Base-by-base conservation (phyloP, 2,797 vertebrate genomes). In the Microctenopoma steveboyesi region DNA sequence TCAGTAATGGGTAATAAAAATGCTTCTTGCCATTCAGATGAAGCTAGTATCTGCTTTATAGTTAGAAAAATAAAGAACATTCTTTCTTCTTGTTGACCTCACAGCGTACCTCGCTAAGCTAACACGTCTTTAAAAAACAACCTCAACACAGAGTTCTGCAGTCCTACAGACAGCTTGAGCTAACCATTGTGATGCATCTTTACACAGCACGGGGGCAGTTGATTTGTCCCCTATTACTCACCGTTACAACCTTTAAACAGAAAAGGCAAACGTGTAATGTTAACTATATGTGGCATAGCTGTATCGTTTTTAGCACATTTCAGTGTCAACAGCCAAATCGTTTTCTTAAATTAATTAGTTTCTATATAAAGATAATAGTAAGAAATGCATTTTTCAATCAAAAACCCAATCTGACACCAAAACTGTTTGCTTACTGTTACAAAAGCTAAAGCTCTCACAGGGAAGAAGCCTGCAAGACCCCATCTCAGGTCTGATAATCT, bases 311-410 rank as follows among this genome's bases (percentile, higher is more conserved):
- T 2, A 43, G 15, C 14, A 43, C 1, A 1, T 50, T 15, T 46
- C 22, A 18, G 1, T 22, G 16, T 45, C 15, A 55, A 25, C 27
- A 16, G 14, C 18, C 50, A 42, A 27, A 22, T 40, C 4, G 18
- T 50, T 35, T 57, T 11, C 4, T 5, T 45, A 15, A 22, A 15
- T 43, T 15, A 15, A 15, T 43, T 16, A 4, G 13, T 16, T 16
- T 43, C 14, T 16, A 15, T 43, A 15, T 16, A 50, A 42, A 68
- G 49, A 7, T 57, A 71, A 63, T n/a, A 25, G 39, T 53, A 30
- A 57, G 10, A 42, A 54, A 50, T 22, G 28, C 14, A 25, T n/a
- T 16, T 16, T 45, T 5, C 42, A 45, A n/a, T 16, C 15, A 53
- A 40, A 37, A 43, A 18, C 13, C 14, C 28, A 30, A 4, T 3